Base-by-base conservation (phyloP, 2,888 invertebrate species). In the Acanthococcus lagerstroemiae region DNA sequence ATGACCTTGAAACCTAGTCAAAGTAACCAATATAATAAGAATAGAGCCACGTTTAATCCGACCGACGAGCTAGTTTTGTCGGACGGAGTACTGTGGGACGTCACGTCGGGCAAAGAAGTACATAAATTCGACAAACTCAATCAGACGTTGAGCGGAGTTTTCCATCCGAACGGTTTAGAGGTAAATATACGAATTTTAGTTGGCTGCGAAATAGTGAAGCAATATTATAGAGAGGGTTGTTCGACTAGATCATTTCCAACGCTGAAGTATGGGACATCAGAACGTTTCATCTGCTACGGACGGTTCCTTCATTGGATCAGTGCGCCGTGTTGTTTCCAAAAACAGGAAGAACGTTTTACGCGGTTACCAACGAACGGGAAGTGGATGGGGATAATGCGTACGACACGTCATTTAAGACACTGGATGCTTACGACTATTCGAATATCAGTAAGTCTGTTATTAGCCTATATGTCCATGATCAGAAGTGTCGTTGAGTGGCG, bases 81-180 rank as follows among this genome's bases (percentile, higher is more conserved):
- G 66, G 96, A 97, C 76, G 96, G 97, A 45, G 94, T 96, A 0
- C 78, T 97, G 0, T 97, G 94, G 88, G 96, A 97, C 75, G 87
- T 93, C 7, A 84, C 87, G 71, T 83, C 87, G 0, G 88, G 88
- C 21, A 89, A 87, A 73, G 86, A 90, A 71, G 88, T 99, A 54
- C 95, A 96, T 78, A 95, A 96, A 76, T 91, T 99, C 75, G 99
- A 99, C 78, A 97, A 97, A 77, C 81, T 99, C 37, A 97, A 96
- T 79, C 90, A 94, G 74, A 88, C 88, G 48, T 84, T 95, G 66
- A 95, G 92, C 74, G 97, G 96, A 0, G 88, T 94, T 5, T 97
- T 97, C 74, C 95, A 96, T 81, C 95, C 95, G 0, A 93, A 92
- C 75, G 95, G 95, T 0, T 79, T 93, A 69, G 95, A 96, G 80